phyloP scores from a whole-genome alignment of 2,888 invertebrate genomes.

The Nomada ruficornis region DNA sequence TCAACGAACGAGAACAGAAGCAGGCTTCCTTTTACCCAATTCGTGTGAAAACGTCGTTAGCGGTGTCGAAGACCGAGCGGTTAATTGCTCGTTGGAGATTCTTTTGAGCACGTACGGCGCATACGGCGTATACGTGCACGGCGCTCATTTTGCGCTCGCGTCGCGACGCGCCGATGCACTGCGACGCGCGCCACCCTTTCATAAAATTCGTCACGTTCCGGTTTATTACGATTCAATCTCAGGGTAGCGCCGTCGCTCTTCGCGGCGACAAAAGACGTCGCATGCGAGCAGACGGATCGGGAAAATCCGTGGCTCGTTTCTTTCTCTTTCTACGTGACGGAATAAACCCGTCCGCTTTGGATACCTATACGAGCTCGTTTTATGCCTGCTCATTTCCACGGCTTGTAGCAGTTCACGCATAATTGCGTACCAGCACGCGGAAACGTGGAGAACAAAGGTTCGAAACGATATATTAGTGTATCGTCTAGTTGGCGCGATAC shows the following conservation, averaged over 20 bases:
- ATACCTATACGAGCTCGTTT: background rate
- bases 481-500: no score
- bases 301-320: conserved; percentile 52
- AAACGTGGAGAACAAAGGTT: background rate
- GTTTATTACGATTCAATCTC: conserved; percentile 68
- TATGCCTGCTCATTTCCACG: background rate
- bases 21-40: background rate
- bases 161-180: background rate
- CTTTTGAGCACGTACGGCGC: conserved; percentile 26
- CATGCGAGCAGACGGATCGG: conserved; percentile 50
- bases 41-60: conserved; percentile 3
- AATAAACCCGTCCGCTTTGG: conserved; percentile 42
- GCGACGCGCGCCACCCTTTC: conserved; percentile 26
- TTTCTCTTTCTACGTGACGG: conserved; percentile 58
- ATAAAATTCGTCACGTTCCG: conserved; percentile 65
- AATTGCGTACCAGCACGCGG: background rate
- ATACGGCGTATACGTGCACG: background rate
- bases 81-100: conserved; percentile 41
- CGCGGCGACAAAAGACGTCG: conserved; percentile 52
- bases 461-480: background rate
- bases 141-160: background rate
- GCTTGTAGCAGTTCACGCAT: background rate
- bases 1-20: background rate
- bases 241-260: conserved; percentile 34
- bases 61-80: conserved; percentile 13